Conservation (phyloP, 2,113 vertebrate genomes). For the Dolichotis patagonum region DNA sequence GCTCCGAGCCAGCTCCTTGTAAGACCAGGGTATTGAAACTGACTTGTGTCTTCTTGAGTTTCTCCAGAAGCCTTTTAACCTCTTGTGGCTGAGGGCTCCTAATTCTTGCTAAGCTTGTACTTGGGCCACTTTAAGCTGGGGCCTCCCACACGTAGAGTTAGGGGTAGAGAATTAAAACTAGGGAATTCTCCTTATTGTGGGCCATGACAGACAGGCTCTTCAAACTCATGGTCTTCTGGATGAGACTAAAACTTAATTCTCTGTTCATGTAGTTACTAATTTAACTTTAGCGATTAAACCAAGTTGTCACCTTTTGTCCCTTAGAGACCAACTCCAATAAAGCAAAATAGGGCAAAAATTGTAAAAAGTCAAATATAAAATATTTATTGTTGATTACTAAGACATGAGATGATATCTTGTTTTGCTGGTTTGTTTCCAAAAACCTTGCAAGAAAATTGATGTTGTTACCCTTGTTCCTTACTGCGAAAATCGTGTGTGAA, state of each 20-base stretch:
- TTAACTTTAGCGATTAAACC: not conserved
- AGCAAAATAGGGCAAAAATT: not conserved
- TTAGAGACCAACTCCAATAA: not conserved
- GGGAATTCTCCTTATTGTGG: rapidly evolving
- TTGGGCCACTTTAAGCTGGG: not conserved
- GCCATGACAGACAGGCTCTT: rapidly evolving
- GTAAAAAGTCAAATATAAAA: not conserved
- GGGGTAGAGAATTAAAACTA: not conserved
- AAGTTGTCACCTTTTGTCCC: not conserved
- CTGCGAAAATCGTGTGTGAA: not conserved
- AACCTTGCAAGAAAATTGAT: not conserved
- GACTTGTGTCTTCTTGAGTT: not conserved
- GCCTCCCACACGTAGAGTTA: not conserved
- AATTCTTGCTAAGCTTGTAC: not conserved
- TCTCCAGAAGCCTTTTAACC: not conserved
- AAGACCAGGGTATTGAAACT: rapidly evolving
- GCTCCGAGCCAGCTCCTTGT: not conserved
- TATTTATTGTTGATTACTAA: not conserved
- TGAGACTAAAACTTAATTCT: not conserved
- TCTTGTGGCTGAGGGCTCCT: not conserved
- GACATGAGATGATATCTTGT: not conserved
- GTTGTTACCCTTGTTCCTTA: not conserved
- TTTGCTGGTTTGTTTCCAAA: not conserved
- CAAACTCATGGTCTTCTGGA: not conserved
- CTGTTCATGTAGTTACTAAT: not conserved